A percentile compares a stretch with the other conserved stretches of the same genome.
Conservation (phyloP, 35 echinoderm and acorn worm genomes). For the Apostichopus japonicus region DNA sequence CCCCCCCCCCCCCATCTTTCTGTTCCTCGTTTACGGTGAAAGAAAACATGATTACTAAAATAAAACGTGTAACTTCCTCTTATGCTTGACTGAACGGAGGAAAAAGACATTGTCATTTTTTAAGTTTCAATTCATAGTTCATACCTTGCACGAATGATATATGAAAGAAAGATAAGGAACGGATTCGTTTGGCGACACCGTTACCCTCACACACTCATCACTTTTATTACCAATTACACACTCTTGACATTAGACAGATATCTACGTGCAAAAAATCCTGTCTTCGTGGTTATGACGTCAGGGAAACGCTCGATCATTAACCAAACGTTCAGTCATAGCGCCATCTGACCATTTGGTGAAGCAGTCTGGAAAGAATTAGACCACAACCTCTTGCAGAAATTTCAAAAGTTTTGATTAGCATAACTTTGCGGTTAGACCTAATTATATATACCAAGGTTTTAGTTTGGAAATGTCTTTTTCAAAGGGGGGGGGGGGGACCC, state of each 20-base stretch:
- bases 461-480: too few species aligned
- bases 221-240: conserved; percentile 20
- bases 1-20: too few species aligned
- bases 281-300: neutral
- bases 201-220: neutral
- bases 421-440: too few species aligned
- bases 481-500: too few species aligned
- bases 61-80: neutral
- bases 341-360: neutral
- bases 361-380: too few species aligned
- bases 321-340: neutral
- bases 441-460: too few species aligned
- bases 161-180: conserved; percentile 1
- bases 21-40: neutral
- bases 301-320: neutral
- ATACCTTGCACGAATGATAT: neutral
- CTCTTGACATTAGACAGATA: neutral
- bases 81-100: neutral
- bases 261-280: conserved; percentile 10
- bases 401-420: too few species aligned
- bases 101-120: neutral
- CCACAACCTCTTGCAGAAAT: too few species aligned
- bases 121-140: neutral
- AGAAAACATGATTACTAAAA: neutral
- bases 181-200: neutral